Percentiles rank a stretch among this genome's conserved stretches.
phyloP scores from a whole-genome alignment of 1,140 invertebrate genomes.

The Pemphigus obesinymphae region DNA sequence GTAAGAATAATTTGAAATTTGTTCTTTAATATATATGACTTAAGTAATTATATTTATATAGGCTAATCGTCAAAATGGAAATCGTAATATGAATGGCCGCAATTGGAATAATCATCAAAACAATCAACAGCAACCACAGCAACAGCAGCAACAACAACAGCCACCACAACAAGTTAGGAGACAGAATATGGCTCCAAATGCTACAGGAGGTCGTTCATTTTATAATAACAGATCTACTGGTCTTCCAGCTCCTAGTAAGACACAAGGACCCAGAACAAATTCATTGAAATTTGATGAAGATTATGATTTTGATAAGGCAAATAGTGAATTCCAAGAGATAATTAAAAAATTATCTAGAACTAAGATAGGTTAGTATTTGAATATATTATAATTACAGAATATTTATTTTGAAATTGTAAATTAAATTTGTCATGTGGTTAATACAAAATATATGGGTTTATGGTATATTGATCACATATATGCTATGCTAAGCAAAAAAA shows the following conservation, averaged over 20 bases:
- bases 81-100: conserved; percentile 41
- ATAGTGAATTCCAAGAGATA: conserved; percentile 91
- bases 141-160: conserved; percentile 28
- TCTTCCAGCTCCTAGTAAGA: conserved; percentile 46
- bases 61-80: conserved; percentile 23
- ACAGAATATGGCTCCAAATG: not conserved
- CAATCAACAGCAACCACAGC: conserved; percentile 30
- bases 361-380: conserved; percentile 60
- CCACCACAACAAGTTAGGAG: conserved; percentile 34
- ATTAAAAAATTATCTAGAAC: conserved; percentile 76
- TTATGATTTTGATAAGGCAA: conserved; percentile 96
- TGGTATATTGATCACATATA: too few relatives aligned
- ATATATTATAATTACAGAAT: too few relatives aligned
- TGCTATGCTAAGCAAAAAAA: too few relatives aligned
- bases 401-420: too few relatives aligned
- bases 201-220: conserved; percentile 13
- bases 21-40: too few relatives aligned
- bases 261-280: conserved; percentile 54
- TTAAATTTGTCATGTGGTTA: too few relatives aligned
- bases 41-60: not conserved
- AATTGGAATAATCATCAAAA: conserved; percentile 41
- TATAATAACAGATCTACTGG: conserved; percentile 49
- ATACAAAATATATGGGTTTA: too few relatives aligned
- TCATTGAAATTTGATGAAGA: conserved; percentile 90
- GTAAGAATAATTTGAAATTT: not conserved